phyloP scores from a whole-genome alignment of 2,888 invertebrate species.

The Drosophila niveifrons region DNA sequence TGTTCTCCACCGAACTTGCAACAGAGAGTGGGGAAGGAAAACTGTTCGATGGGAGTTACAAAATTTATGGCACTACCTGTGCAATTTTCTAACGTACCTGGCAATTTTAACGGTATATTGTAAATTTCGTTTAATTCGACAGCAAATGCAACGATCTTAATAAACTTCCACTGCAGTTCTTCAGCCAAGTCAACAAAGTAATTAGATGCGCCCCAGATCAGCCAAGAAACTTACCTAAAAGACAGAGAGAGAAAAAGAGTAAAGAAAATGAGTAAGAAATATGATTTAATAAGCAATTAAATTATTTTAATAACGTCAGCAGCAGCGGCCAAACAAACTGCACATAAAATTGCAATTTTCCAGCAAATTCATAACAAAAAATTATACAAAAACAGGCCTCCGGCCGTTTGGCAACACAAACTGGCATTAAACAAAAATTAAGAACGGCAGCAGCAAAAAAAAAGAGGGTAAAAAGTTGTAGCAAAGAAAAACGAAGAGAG shows the following conservation, averaged over 20 bases:
- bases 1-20: conserved; percentile 37
- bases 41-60: conserved; percentile 21
- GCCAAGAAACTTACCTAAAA: conserved; percentile 66
- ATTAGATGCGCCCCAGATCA: conserved; percentile 56
- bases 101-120: conserved; percentile 76
- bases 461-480: conserved; percentile 16
- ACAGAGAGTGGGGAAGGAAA: conserved; percentile 30
- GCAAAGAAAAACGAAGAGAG: conserved; percentile 3
- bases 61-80: conserved; percentile 49
- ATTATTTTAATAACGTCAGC: conserved; percentile 70
- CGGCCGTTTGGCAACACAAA: conserved; percentile 59
- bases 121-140: conserved; percentile 77
- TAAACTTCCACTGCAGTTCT: conserved; percentile 54
- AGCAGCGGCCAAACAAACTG: conserved; percentile 63
- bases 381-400: conserved; percentile 70
- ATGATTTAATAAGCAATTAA: conserved; percentile 77
- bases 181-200: conserved; percentile 36
- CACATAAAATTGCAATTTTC: conserved; percentile 80
- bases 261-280: conserved; percentile 8
- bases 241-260: conserved; percentile 28
- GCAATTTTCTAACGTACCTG: conserved; percentile 71
- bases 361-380: conserved; percentile 74
- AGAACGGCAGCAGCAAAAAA: conserved; percentile 34
- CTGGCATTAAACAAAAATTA: conserved; percentile 66
- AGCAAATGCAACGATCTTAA: conserved; percentile 53